A percentile compares a stretch with the other conserved stretches of the same genome.
phyloP scores from a whole-genome alignment of 2,113 vertebrate genomes.

The Chloroceryle aenea region DNA sequence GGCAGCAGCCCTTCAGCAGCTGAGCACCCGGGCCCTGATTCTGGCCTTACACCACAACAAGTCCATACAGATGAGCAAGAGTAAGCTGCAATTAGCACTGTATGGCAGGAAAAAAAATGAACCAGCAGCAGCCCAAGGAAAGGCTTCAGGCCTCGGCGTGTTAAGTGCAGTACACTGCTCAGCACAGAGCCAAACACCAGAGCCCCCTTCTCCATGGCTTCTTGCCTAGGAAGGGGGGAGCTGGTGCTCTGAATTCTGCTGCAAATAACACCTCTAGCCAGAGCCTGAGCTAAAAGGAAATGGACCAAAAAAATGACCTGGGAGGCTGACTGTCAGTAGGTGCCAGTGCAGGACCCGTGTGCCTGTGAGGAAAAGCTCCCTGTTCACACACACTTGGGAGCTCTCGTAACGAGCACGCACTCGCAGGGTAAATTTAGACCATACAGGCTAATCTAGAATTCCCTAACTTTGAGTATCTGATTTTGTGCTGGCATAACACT shows the following conservation, averaged over 20 bases:
- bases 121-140: background rate
- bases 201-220: background rate
- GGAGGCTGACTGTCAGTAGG: background rate
- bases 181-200: background rate
- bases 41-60: background rate
- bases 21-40: background rate
- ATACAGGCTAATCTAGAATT: background rate
- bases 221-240: background rate
- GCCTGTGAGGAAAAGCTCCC: background rate
- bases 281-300: background rate
- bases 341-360: rapidly evolving
- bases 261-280: background rate
- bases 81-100: background rate
- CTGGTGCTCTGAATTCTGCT: background rate
- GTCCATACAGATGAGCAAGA: background rate
- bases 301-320: background rate
- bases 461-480: background rate
- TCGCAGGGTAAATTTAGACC: background rate
- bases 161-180: background rate
- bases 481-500: background rate
- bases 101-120: background rate
- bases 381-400: background rate
- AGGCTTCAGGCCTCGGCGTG: background rate
- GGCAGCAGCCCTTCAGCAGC: background rate
- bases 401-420: background rate